These are phyloP conservation scores for Gnathonemus echidnorhynchus DNA, from an alignment of 2,113 vertebrate genomes.

Conservation along the genomic window DNA sequence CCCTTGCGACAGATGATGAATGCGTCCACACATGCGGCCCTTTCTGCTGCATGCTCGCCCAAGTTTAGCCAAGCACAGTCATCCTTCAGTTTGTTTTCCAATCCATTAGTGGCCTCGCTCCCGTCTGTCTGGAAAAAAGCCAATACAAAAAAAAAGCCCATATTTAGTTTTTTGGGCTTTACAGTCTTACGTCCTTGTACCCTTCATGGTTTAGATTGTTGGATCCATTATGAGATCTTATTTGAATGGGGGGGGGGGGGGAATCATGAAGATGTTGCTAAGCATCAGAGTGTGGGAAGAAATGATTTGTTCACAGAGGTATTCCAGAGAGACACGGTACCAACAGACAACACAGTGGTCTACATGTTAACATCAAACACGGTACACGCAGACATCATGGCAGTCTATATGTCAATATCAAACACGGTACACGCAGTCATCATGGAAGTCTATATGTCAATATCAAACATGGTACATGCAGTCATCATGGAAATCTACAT, in stretches of 20 bases:
- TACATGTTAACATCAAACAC: background rate
- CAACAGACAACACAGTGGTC: background rate
- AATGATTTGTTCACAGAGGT: background rate
- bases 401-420: background rate
- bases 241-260: slow-evolving; percentile 3
- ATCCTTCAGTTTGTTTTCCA: background rate
- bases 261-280: background rate
- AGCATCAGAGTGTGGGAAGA: background rate
- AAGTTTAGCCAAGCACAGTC: background rate
- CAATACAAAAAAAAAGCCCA: background rate
- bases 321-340: background rate
- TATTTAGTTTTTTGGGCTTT: background rate
- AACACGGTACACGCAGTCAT: background rate
- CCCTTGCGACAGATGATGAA: background rate
- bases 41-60: background rate
- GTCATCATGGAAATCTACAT: background rate
- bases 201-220: background rate
- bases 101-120: background rate
- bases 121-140: background rate
- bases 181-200: background rate
- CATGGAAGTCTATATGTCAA: background rate
- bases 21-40: background rate
- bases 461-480: background rate
- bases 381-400: background rate
- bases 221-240: background rate